A percentile compares a stretch with the other conserved stretches of the same genome.
Conservation (phyloP, 2,888 invertebrate genomes). For the Sipha maydis region DNA sequence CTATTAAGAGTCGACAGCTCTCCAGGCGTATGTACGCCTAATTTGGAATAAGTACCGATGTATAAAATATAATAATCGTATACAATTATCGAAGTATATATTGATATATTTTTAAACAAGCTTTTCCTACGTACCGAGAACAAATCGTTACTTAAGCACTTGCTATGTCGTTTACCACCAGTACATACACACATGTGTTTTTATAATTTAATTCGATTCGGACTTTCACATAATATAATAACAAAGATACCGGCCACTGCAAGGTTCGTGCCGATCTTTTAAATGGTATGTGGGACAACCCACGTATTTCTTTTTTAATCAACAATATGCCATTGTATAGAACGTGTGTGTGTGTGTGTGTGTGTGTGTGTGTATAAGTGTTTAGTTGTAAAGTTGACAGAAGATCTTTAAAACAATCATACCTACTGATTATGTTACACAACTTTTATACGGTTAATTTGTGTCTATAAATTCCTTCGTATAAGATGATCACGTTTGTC, state of each 20-base stretch:
- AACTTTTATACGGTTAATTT: neutral
- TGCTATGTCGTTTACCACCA: neutral
- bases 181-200: neutral
- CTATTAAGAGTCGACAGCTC: neutral
- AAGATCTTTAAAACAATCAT: neutral
- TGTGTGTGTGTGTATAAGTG: neutral
- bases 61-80: neutral
- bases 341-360: neutral
- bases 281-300: slow-evolving; percentile 37
- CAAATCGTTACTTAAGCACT: slow-evolving; percentile 3
- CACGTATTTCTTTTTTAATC: neutral
- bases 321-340: neutral
- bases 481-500: neutral
- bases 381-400: neutral
- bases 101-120: neutral
- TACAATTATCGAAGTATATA: too few relatives aligned
- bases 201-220: neutral
- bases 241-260: too few relatives aligned
- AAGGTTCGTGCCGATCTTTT: slow-evolving; percentile 10
- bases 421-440: neutral
- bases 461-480: neutral
- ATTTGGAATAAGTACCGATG: neutral
- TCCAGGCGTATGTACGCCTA: neutral
- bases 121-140: neutral
- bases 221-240: slow-evolving; percentile 18